A percentile compares a stretch with the other conserved stretches of the same genome.
Conservation (phyloP, 1,140 invertebrate species). For the Orchestia grillus region DNA sequence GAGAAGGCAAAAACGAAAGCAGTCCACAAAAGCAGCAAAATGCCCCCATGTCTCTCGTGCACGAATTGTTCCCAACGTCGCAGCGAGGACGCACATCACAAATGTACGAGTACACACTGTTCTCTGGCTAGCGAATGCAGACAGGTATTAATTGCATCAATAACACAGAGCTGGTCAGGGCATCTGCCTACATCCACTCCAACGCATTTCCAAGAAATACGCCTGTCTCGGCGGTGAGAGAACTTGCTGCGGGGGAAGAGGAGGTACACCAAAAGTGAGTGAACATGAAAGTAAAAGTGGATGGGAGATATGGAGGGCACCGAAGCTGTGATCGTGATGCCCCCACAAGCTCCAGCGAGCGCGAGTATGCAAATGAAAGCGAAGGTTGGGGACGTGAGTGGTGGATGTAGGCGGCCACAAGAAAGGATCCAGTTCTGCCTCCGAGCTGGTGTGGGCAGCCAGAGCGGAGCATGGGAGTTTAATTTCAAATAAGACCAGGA, state of each 20-base stretch:
- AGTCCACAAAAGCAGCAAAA: not conserved
- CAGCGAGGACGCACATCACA: not conserved
- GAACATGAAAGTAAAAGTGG: slow-evolving; percentile 36
- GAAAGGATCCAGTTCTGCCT: not conserved
- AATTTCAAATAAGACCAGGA: not conserved
- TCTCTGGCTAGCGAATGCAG: not conserved
- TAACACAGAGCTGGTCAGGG: not conserved
- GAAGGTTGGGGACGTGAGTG: not conserved
- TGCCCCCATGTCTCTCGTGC: not conserved
- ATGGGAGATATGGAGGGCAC: slow-evolving; percentile 29
- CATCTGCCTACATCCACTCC: not conserved
- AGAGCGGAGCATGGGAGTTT: not conserved
- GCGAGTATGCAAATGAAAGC: slow-evolving; percentile 33
- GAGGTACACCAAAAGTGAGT: not conserved
- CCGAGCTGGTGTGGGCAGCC: not conserved
- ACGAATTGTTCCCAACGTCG: not conserved
- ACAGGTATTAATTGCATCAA: not conserved
- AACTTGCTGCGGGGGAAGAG: not conserved
- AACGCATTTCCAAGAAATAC: not conserved
- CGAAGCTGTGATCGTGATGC: not conserved
- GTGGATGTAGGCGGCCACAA: not conserved
- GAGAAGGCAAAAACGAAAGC: not conserved
- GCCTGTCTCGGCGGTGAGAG: not conserved
- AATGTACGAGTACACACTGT: not conserved
- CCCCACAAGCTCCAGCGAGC: slow-evolving; percentile 13